Percentiles rank a stretch among this genome's conserved stretches.
Evolutionary conservation across 1,140 invertebrate species (phyloP).

Genomic region (Campoletis sonorensis): DNA sequence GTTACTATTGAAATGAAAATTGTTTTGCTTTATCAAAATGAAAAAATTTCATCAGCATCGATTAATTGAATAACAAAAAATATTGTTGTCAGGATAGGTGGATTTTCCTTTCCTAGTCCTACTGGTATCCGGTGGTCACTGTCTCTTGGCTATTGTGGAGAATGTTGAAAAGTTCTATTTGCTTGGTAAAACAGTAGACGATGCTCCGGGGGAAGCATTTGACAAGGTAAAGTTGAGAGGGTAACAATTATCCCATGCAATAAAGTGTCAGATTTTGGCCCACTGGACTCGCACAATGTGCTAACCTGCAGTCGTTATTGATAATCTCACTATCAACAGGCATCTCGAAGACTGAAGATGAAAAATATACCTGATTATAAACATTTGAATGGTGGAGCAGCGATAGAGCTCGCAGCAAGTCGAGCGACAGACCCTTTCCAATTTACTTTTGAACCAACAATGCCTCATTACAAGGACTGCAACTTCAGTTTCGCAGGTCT

Average conservation of each 20-base stretch:
- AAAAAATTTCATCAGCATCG: background rate
- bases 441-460: conserved; percentile 82
- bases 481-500: conserved; percentile 92
- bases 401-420: conserved; percentile 89
- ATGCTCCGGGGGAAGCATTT: conserved; percentile 93
- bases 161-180: conserved; percentile 87
- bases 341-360: conserved; percentile 90
- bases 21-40: background rate
- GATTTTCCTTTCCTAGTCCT: conserved; percentile 94
- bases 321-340: conserved; percentile 71
- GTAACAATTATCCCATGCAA: too few relatives aligned
- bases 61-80: conserved; percentile 27
- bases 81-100: conserved; percentile 75
- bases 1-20: too few relatives aligned
- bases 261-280: too few relatives aligned
- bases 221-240: conserved; percentile 83
- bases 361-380: conserved; percentile 86
- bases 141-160: conserved; percentile 87
- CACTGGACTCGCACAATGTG: background rate
- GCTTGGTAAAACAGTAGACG: conserved; percentile 88
- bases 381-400: conserved; percentile 86
- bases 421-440: conserved; percentile 81
- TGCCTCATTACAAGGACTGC: conserved; percentile 82
- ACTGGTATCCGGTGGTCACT: conserved; percentile 95
- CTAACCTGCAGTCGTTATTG: background rate